phyloP scores from a whole-genome alignment of 2,797 vertebrate species.

The Hydrolagus colliei region DNA sequence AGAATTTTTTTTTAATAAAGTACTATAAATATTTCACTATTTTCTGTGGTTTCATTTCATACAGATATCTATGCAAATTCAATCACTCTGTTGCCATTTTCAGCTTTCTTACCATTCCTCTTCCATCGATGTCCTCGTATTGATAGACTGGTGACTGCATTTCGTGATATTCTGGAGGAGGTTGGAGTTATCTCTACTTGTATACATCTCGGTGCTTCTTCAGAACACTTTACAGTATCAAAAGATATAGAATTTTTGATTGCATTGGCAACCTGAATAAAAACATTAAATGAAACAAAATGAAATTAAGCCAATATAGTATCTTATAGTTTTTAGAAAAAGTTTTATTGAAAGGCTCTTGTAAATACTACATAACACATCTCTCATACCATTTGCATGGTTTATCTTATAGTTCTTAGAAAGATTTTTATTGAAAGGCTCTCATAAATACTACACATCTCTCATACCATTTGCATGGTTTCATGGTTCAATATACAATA shows the following conservation, averaged over 20 bases:
- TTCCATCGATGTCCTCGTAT: constrained; percentile 97
- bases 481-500: no score
- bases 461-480: no score
- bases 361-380: neutral
- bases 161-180: constrained; percentile 89
- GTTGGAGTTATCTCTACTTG: constrained; percentile 97
- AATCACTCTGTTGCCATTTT: neutral
- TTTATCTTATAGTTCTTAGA: neutral
- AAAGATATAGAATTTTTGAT: constrained; percentile 86
- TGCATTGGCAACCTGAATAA: constrained; percentile 84
- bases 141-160: constrained; percentile 94
- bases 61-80: neutral
- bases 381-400: no score
- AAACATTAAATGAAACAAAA: constrained; percentile 42
- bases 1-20: neutral
- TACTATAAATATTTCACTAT: neutral
- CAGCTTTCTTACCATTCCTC: constrained; percentile 78
- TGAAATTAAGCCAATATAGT: constrained; percentile 6
- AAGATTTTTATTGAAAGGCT: neutral
- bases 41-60: neutral
- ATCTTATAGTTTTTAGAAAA: neutral
- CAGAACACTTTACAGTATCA: constrained; percentile 80
- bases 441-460: neutral
- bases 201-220: constrained; percentile 84
- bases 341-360: neutral